Evolutionary conservation across 2,113 vertebrate species (phyloP), one percentile per base, ranked within the genome.

Genomic region (Chascanopsetta lugubris): DNA sequence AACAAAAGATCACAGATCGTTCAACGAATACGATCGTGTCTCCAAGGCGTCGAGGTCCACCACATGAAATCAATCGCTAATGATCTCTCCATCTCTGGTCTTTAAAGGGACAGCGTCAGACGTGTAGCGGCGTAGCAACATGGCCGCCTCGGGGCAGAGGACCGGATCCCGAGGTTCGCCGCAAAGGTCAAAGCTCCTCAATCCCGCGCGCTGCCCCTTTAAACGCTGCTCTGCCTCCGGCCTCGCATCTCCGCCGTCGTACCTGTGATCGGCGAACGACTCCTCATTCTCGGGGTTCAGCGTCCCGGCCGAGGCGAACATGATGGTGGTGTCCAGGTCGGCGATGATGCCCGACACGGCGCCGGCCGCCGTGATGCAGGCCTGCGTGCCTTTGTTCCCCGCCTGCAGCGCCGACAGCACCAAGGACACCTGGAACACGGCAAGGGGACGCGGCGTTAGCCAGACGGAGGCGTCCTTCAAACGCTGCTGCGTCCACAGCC

Each of bases 211-310:
- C n/a, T n/a, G n/a, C n/a, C n/a, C n/a, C n/a, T n/a, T n/a, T n/a
- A n/a, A n/a, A n/a, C n/a, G n/a, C 18, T 18, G n/a, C n/a, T 51
- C 49, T 68, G 18, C 20, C n/a, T 53, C n/a, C n/a, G n/a, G 15
- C 45, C 42, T 47, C 26, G 6, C 36, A 8, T 1, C 20, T 13
- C 10, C 56, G 67, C 70, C 49, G 55, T 32, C 54, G 75, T 58
- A 99, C 98, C 98, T 97, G 92, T 99, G 98, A 75, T 99, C 96
- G 5, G 98, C 98, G 5, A 99, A 99, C 0, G 96, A 95, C 80
- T 99, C 98, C 0, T 96, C 96, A 70, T 98, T 96, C 85, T 99
- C 97, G 0, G 98, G 93, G 5, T 95, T 95, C 43, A 99, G 94
- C 0, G 97, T 99, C 64, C 98, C 98, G 3, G 98, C 97, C 0